Base-by-base conservation (phyloP, 2,113 vertebrate species). In the Hyperoodon ampullatus region DNA sequence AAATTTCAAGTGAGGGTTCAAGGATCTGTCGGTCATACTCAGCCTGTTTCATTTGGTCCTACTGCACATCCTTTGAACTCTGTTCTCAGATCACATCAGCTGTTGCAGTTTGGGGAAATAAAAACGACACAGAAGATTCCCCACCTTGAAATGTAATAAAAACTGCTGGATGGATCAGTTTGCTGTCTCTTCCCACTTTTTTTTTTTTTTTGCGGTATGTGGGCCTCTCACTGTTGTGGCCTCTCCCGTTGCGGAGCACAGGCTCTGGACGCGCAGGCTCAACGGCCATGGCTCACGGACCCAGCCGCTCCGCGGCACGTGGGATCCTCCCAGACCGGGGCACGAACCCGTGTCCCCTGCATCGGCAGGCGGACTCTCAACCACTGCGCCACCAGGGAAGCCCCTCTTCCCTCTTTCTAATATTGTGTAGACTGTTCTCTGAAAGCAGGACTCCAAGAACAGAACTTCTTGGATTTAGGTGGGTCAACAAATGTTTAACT, bases 121-220 rank as follows among this genome's bases (percentile, higher is more conserved):
- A 94, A 93, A 94, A 61, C 3, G 84, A 93, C 26, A 50, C 24
- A 75, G n/a, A 91, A 95, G 44, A 26, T 93, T 95, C 80, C 61
- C 78, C 94, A 90, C 65, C 68, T 92, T 96, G 87, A 92, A 93
- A 90, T 90, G n/a, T 81, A 94, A 97, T 98, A 93, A 97, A 95
- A 96, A 63, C 33, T 60, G 42, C 16, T 30, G 47, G n/a, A 92
- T 44, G 94, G 78, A 92, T 97, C 42, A 90, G 90, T 91, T 93
- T 90, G 58, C 65, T 95, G 50, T 88, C 60, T 89, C 47, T 94
- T 78, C 19, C 58, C 23, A 85, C 35, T 95, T n/a, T n/a, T n/a
- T n/a, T n/a, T n/a, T n/a, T n/a, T n/a, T n/a, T n/a, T n/a, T n/a
- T n/a, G n/a, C n/a, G n/a, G n/a, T n/a, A n/a, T n/a, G n/a, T n/a